Evolutionary conservation across 2,797 vertebrate species (phyloP).

Genomic region (Naso thynnoides): DNA sequence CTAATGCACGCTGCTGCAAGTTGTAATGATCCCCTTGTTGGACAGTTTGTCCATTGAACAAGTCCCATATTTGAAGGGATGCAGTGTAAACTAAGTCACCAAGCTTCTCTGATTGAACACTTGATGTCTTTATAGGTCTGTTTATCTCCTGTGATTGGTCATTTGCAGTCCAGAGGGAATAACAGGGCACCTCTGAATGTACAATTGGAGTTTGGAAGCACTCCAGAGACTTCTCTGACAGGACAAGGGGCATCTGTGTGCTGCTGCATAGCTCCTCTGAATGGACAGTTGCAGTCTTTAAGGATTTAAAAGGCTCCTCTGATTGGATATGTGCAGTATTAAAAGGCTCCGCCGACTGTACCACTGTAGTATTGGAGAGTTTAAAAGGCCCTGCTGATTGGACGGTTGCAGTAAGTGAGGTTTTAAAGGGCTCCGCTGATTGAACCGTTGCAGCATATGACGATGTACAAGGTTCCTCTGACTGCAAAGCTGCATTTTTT

Average conservation of each 20-base stretch:
- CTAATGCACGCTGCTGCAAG: conserved; percentile 19
- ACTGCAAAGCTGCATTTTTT: conserved; percentile 25
- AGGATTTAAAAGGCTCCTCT: conserved; percentile 26
- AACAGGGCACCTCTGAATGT: conserved; percentile 20
- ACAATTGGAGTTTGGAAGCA: conserved; percentile 36
- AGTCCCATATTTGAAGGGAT: conserved; percentile 37
- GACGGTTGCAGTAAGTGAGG: conserved; percentile 1
- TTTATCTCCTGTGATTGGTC: conserved; percentile 47
- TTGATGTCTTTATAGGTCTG: conserved; percentile 18
- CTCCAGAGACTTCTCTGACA: conserved; percentile 46
- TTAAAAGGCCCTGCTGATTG: conserved; percentile 23
- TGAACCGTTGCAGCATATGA: conserved; percentile 15
- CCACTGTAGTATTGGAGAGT: conserved; percentile 1
- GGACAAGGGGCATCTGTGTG: conserved; percentile 24
- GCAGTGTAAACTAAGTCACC: conserved; percentile 4
- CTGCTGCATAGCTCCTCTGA: conserved; percentile 33
- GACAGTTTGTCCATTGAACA: conserved; percentile 26
- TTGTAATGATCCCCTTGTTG: conserved; percentile 24
- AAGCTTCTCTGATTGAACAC: conserved; percentile 33
- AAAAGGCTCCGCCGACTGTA: conserved; percentile 32
- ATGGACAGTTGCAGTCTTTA: conserved; percentile 31
- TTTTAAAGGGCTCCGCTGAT: conserved; percentile 29
- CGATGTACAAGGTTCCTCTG: conserved; percentile 3
- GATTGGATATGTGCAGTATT: conserved; percentile 13
- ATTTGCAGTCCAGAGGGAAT: conserved; percentile 35